phyloP scores from a whole-genome alignment of 1,140 invertebrate genomes.

The Eriocheir sinensis region DNA sequence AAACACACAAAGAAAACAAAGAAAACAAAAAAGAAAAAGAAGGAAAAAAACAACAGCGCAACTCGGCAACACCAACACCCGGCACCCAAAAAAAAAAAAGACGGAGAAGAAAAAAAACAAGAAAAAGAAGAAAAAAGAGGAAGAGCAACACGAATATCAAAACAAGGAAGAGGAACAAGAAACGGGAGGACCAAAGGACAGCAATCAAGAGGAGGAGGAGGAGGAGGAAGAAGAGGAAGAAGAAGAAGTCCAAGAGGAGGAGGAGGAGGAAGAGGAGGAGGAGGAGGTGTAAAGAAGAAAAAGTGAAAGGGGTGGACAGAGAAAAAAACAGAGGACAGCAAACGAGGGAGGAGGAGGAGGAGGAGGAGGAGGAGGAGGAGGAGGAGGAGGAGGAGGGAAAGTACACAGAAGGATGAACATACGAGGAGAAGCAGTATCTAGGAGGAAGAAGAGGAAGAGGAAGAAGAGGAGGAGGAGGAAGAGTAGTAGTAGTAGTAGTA shows the following conservation, averaged over 20 bases:
- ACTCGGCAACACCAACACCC: no score
- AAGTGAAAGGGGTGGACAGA: constrained; percentile 26
- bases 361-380: constrained; percentile 16
- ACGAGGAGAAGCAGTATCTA: not conserved
- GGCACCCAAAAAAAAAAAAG: no score
- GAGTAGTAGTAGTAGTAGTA: not conserved
- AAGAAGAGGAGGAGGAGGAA: not conserved
- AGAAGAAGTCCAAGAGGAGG: not conserved
- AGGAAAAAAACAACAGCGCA: no score
- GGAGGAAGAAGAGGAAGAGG: not conserved
- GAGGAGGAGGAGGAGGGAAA: constrained; percentile 1
- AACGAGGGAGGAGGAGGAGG: not conserved
- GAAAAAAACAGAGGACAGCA: not conserved
- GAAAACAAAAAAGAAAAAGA: no score
- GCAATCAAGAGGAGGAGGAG: not conserved
- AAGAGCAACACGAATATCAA: not conserved
- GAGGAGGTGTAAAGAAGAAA: not conserved
- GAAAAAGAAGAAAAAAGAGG: not conserved
- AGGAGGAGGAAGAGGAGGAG: constrained; percentile 15
- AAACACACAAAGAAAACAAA: no score
- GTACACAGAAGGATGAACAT: not conserved
- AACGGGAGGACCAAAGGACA: not conserved
- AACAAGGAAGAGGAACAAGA: constrained; percentile 18
- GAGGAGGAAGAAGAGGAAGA: not conserved
- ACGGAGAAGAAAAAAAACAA: not conserved